These are phyloP conservation scores for Hirtodrosophila cameraria DNA, from an alignment of 2,888 invertebrate genomes.

Conservation along the genomic window DNA sequence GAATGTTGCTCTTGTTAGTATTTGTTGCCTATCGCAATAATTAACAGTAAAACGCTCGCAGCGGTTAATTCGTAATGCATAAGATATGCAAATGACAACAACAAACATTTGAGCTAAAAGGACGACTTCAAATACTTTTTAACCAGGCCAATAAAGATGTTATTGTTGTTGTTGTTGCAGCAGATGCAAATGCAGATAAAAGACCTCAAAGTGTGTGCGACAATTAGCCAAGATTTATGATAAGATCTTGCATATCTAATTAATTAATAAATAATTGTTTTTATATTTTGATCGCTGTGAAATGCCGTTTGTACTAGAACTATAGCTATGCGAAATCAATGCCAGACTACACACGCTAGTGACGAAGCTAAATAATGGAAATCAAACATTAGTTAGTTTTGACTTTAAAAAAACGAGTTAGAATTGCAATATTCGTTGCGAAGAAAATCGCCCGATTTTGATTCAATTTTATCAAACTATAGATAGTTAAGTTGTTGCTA, in stretches of 20 bases:
- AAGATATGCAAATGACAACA: slow-evolving; percentile 76
- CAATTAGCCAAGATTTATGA: slow-evolving; percentile 58
- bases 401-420: too few relatives aligned
- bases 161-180: slow-evolving; percentile 37
- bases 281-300: too few relatives aligned
- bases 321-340: too few relatives aligned
- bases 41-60: slow-evolving; percentile 73
- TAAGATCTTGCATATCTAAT: slow-evolving; percentile 13
- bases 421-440: too few relatives aligned
- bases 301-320: too few relatives aligned
- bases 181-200: background rate
- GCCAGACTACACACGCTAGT: too few relatives aligned
- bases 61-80: slow-evolving; percentile 77
- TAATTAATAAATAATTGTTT: too few relatives aligned
- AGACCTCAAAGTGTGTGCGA: slow-evolving; percentile 14
- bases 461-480: too few relatives aligned
- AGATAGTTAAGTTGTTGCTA: too few relatives aligned
- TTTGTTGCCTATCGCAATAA: slow-evolving; percentile 72
- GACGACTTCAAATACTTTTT: slow-evolving; percentile 45
- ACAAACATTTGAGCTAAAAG: slow-evolving; percentile 69
- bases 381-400: too few relatives aligned
- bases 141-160: slow-evolving; percentile 62
- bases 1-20: slow-evolving; percentile 44
- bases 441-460: too few relatives aligned
- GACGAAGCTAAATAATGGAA: too few relatives aligned